phyloP scores from a whole-genome alignment of 2,888 invertebrate genomes.

The Brenthis hecate region DNA sequence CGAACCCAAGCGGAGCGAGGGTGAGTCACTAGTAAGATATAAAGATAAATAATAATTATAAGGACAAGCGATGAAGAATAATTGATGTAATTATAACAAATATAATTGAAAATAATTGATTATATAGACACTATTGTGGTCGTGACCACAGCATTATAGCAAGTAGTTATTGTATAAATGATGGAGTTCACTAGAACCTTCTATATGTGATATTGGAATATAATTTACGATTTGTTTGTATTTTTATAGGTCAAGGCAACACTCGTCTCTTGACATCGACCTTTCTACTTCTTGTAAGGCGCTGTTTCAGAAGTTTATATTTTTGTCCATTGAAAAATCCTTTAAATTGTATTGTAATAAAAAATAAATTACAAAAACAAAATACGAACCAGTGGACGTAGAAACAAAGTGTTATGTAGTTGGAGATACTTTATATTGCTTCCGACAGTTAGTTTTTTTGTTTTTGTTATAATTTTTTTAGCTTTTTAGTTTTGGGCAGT shows the following conservation, averaged over 20 bases:
- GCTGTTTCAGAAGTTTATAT: neutral
- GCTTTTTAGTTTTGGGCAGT: too few relatives aligned
- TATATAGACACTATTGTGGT: conserved; percentile 7
- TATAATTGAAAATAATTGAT: conserved; percentile 21
- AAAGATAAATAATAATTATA: neutral
- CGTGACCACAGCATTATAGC: conserved; percentile 20
- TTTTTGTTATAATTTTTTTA: too few relatives aligned
- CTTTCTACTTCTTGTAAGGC: neutral
- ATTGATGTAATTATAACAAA: conserved; percentile 5
- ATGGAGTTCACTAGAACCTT: conserved; percentile 18
- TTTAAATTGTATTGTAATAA: too few relatives aligned
- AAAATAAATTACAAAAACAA: too few relatives aligned
- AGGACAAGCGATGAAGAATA: neutral
- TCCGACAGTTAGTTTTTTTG: too few relatives aligned
- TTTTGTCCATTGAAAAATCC: too few relatives aligned
- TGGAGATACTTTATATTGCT: too few relatives aligned
- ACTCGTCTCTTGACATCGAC: conserved; percentile 1
- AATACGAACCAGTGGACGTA: too few relatives aligned
- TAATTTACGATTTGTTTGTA: conserved; percentile 12
- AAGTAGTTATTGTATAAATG: conserved; percentile 21
- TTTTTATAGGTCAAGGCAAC: conserved; percentile 19
- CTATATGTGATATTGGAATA: conserved; percentile 2
- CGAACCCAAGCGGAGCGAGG: too few relatives aligned
- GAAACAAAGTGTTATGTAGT: too few relatives aligned
- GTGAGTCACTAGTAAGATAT: too few relatives aligned